phyloP scores from a whole-genome alignment of 1,140 invertebrate species.

The Diorhabda sublineata region DNA sequence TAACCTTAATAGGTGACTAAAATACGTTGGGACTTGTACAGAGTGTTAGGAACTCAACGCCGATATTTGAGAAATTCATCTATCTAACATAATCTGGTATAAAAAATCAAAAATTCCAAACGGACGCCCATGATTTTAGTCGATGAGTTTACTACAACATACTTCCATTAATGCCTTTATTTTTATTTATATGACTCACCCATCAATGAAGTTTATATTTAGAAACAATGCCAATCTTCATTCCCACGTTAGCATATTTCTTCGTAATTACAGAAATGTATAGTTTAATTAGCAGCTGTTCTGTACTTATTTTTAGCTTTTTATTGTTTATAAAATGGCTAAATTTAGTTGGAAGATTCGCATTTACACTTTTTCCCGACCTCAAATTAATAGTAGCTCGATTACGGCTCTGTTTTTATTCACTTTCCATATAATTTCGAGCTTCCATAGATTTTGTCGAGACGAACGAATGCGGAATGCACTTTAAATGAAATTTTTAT shows the following conservation, averaged over 20 bases:
- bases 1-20: too few species aligned
- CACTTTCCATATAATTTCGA: too few species aligned
- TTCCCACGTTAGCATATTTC: neutral
- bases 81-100: too few species aligned
- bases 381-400: neutral
- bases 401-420: too few species aligned
- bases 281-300: neutral
- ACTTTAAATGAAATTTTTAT: too few species aligned
- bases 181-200: neutral
- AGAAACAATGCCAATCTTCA: neutral
- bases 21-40: too few species aligned
- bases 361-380: neutral
- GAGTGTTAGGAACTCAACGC: too few species aligned
- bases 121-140: neutral
- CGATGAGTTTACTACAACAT: neutral
- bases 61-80: too few species aligned
- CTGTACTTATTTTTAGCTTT: neutral
- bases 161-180: neutral
- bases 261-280: conserved; percentile 3
- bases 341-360: neutral
- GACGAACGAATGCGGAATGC: too few species aligned
- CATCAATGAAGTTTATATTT: conserved; percentile 3
- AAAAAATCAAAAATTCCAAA: too few species aligned
- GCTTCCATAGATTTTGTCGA: too few species aligned
- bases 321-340: neutral